Conservation (phyloP, 2,797 vertebrate genomes). For the Poecilia velifera region DNA sequence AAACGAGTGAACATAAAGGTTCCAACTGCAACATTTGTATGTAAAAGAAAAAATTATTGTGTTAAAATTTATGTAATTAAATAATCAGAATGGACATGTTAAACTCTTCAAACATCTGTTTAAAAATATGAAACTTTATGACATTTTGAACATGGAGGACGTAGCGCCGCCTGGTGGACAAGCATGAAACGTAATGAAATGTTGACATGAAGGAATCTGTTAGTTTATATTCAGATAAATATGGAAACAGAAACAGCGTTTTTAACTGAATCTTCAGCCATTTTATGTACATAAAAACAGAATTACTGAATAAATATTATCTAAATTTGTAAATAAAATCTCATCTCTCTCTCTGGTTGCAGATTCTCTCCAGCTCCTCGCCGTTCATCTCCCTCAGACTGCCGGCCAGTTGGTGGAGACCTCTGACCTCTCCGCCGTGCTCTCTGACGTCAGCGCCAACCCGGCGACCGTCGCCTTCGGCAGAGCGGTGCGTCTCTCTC, state of each 20-base stretch:
- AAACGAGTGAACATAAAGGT: too few relatives aligned
- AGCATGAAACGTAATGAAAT: background rate
- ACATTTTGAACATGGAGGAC: background rate
- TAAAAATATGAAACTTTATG: too few relatives aligned
- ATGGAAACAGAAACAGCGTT: background rate
- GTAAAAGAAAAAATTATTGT: too few relatives aligned
- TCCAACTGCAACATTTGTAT: too few relatives aligned
- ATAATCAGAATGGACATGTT: too few relatives aligned
- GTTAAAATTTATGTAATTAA: too few relatives aligned
- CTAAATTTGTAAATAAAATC: background rate
- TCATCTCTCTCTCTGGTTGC: background rate
- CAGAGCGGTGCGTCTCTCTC: slow-evolving; percentile 78
- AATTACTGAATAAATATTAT: background rate
- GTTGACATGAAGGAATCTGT: background rate
- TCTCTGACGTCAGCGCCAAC: slow-evolving; percentile 79
- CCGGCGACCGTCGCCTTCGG: slow-evolving; percentile 83
- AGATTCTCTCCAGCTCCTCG: slow-evolving; percentile 82
- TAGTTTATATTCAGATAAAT: background rate
- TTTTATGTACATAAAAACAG: background rate
- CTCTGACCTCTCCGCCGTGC: slow-evolving; percentile 80
- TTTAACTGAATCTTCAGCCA: background rate
- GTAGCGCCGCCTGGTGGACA: background rate
- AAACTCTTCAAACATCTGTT: too few relatives aligned
- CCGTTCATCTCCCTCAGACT: slow-evolving; percentile 83
- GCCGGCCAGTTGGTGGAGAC: slow-evolving; percentile 83